Base-by-base conservation (phyloP, 1,140 invertebrate genomes). In the Schlechtendalia chinensis region DNA sequence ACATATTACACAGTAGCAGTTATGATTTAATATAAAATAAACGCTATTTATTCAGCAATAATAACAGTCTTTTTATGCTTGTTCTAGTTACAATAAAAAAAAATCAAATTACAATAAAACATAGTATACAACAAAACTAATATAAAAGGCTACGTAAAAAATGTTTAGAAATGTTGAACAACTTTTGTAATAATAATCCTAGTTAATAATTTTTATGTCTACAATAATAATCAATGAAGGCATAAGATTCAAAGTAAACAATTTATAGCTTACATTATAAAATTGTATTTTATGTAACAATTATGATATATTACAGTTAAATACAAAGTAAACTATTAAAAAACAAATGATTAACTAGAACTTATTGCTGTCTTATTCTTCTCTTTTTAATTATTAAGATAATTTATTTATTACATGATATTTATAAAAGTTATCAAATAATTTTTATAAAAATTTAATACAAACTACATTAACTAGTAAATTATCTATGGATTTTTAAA, bases 1-100 rank as follows among this genome's bases (percentile, higher is more conserved):
- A 19, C 45, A 24, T 5, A 12, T 53, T 50, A 27, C 24, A 50
- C 27, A 69, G 14, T 71, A 71, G 39, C 16, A 16, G 22, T 53
- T 53, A 53, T 53, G 53, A 53, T 71, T 53, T 54, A 53, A 69
- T 47, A 69, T 47, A 69, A 47, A 47, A 69, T 47, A 47, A 69
- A 69, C 45, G 14, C 22, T 69, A 11, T 47, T 50, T 24, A 39
- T 50, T 47, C 39, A 69, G n/a, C 65, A 69, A 24, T 22, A 67
- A 67, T 69, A 29, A 71, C 69, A 71, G 69, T 71, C 69, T 71
- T 71, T 71, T 27, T 53, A 39, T 53, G 69, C 69, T 29, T 53
- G 16, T 29, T 29, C 47, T 71, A 53, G 47, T 17, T 71, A 53
- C 12, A 12, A 53, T 50, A 53, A 3, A 71, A 24, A n/a, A 71